A percentile compares a stretch with the other conserved stretches of the same genome.
Evolutionary conservation across 2,113 vertebrate species (phyloP).

Genomic region (Anguilla rostrata): DNA sequence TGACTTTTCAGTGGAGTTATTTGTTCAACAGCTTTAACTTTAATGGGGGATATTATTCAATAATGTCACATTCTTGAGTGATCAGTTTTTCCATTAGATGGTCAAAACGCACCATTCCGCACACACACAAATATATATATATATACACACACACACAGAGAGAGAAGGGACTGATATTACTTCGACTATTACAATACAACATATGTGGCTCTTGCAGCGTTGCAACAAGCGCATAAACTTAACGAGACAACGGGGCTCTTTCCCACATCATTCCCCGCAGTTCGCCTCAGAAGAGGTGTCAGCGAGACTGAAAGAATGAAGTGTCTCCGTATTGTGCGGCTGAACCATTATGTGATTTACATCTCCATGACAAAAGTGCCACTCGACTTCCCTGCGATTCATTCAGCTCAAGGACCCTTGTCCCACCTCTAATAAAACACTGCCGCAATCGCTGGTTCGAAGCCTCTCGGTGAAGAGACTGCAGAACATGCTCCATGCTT

Average conservation of each 20-base stretch:
- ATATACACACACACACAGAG: neutral
- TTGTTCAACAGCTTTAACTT: too few species aligned
- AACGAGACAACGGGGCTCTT: constrained; percentile 86
- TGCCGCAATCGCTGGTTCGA: constrained; percentile 96
- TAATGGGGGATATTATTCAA: too few species aligned
- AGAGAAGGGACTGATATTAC: too few species aligned
- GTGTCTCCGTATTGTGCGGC: constrained; percentile 93
- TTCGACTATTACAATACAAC: constrained; percentile 28
- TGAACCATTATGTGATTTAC: constrained; percentile 99
- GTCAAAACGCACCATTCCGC: too few species aligned
- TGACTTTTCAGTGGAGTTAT: too few species aligned
- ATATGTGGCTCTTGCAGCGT: constrained; percentile 32
- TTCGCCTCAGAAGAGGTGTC: constrained; percentile 97
- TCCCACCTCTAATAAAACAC: constrained; percentile 95
- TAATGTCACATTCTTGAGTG: too few species aligned
- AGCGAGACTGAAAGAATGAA: constrained; percentile 97
- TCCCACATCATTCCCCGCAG: constrained; percentile 99
- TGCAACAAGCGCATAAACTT: constrained; percentile 65
- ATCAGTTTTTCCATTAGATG: too few species aligned
- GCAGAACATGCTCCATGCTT: constrained; percentile 61
- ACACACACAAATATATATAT: neutral
- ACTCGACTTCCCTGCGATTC: constrained; percentile 99
- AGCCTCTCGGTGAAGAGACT: constrained; percentile 76
- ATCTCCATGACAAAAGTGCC: constrained; percentile 99
- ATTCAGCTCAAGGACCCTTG: constrained; percentile 92